These are phyloP conservation scores for Plusia festucae DNA, from an alignment of 2,888 invertebrate species.

Conservation along the genomic window DNA sequence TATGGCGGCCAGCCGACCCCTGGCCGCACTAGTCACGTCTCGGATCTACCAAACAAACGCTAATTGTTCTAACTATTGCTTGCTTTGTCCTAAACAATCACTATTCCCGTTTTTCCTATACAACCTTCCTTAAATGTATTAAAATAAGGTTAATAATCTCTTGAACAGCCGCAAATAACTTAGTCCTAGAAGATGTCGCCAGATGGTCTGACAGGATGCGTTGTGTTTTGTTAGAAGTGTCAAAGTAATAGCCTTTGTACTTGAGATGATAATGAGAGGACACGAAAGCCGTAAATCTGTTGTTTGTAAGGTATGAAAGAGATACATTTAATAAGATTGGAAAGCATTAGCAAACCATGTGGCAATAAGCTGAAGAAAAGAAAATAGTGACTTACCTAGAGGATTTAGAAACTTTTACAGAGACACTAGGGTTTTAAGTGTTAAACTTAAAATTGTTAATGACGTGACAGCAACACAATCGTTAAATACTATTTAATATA, in stretches of 20 bases:
- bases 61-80: slow-evolving; percentile 71
- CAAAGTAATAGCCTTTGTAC: slow-evolving; percentile 71
- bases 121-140: slow-evolving; percentile 22
- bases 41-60: slow-evolving; percentile 69
- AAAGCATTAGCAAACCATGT: slow-evolving; percentile 29
- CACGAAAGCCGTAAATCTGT: slow-evolving; percentile 63
- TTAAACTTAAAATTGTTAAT: too few species aligned
- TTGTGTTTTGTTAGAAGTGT: slow-evolving; percentile 72
- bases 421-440: neutral
- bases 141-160: slow-evolving; percentile 46
- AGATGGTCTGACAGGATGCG: slow-evolving; percentile 75
- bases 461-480: too few species aligned
- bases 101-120: slow-evolving; percentile 41
- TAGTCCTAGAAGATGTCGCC: slow-evolving; percentile 61
- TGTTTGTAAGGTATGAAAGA: slow-evolving; percentile 63
- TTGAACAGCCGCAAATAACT: slow-evolving; percentile 33
- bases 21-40: slow-evolving; percentile 61
- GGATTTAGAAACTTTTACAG: neutral
- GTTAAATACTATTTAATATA: too few species aligned
- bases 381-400: neutral
- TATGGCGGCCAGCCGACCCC: slow-evolving; percentile 69
- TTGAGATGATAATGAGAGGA: slow-evolving; percentile 65
- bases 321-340: slow-evolving; percentile 45
- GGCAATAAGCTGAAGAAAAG: slow-evolving; percentile 19
- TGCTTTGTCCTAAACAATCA: slow-evolving; percentile 65